Percentiles rank a stretch among this genome's conserved stretches.
Conservation (phyloP, 1,140 invertebrate genomes). For the Neodiprion lecontei region DNA sequence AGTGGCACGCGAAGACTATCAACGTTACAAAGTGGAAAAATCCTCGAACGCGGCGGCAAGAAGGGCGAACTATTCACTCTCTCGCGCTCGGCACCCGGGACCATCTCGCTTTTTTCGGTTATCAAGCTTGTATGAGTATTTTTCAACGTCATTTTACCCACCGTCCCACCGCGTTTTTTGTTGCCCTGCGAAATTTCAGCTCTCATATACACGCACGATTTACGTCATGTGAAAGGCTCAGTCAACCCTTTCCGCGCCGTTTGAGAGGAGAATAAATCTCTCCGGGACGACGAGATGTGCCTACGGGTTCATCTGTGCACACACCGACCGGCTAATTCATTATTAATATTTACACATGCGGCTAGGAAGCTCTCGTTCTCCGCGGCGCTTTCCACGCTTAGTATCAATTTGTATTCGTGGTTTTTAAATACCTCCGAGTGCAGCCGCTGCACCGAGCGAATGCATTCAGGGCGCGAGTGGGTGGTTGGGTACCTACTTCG, state of each 20-base stretch:
- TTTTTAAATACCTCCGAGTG: not conserved
- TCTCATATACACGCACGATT: not conserved
- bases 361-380: too few relatives aligned
- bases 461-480: too few relatives aligned
- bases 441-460: too few relatives aligned
- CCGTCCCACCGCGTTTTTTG: too few relatives aligned
- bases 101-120: not conserved
- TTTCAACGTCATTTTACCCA: too few relatives aligned
- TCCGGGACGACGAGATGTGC: not conserved
- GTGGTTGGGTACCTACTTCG: too few relatives aligned
- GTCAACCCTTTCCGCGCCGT: too few relatives aligned
- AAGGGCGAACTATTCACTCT: too few relatives aligned
- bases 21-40: not conserved
- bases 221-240: too few relatives aligned
- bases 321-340: not conserved
- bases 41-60: not conserved
- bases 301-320: not conserved
- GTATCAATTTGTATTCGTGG: not conserved
- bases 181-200: not conserved
- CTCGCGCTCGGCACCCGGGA: too few relatives aligned
- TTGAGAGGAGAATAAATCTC: not conserved
- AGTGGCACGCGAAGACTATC: conserved; percentile 6
- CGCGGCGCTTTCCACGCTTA: not conserved
- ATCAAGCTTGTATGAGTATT: not conserved
- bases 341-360: not conserved